phyloP scores from a whole-genome alignment of 2,113 vertebrate genomes.

The Psephotus haematonotus region DNA sequence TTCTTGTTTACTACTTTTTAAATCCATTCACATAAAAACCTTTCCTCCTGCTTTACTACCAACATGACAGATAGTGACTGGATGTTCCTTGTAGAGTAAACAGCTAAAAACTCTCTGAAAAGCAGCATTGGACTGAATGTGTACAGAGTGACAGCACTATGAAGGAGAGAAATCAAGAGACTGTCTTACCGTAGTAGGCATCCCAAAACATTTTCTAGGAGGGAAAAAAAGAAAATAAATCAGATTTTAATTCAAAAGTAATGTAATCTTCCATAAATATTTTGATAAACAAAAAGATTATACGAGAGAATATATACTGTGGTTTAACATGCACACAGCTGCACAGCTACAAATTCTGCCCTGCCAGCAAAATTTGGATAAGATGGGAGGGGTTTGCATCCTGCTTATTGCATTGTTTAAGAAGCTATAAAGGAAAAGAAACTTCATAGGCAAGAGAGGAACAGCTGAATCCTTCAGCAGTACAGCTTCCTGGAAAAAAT shows the following conservation, averaged over 20 bases:
- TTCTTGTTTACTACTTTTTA: background rate
- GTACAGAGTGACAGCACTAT: background rate
- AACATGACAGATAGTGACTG: background rate
- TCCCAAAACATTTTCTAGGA: constrained; percentile 66
- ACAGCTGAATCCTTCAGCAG: background rate
- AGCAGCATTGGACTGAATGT: background rate
- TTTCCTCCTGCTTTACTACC: background rate
- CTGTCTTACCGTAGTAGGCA: constrained; percentile 66
- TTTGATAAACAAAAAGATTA: background rate
- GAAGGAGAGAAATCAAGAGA: background rate
- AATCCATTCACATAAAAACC: background rate
- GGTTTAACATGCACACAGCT: background rate
- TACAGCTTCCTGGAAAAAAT: background rate
- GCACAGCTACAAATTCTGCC: background rate
- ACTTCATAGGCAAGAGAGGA: background rate
- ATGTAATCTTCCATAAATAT: background rate
- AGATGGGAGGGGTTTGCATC: background rate
- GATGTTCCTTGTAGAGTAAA: background rate
- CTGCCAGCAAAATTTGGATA: background rate
- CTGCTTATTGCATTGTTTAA: background rate
- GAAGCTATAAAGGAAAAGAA: background rate
- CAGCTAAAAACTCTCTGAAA: background rate
- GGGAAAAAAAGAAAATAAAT: background rate
- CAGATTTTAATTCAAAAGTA: background rate
- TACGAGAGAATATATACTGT: background rate